Conservation (phyloP, 2,797 vertebrate species). For the Scarus forsteni region DNA sequence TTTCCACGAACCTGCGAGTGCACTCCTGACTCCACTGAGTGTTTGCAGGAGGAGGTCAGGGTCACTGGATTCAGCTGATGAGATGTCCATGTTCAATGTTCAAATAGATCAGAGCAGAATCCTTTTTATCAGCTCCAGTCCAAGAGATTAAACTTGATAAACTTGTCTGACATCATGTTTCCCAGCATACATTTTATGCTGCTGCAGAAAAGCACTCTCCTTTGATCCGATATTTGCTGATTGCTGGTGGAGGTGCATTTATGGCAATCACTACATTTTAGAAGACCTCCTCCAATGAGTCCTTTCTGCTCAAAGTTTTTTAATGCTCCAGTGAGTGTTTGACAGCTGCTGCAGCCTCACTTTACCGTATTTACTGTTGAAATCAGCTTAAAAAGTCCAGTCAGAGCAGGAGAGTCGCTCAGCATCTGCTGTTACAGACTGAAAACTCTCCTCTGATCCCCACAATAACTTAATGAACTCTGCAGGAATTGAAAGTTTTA, state of each 20-base stretch:
- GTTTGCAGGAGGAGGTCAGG: constrained; percentile 55
- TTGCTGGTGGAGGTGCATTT: constrained; percentile 12
- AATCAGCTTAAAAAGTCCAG: constrained; percentile 47
- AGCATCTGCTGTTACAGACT: constrained; percentile 40
- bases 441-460: constrained; percentile 44
- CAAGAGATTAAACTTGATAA: constrained; percentile 32
- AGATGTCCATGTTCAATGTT: constrained; percentile 17
- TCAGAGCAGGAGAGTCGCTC: constrained; percentile 33
- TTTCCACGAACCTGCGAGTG: constrained; percentile 21
- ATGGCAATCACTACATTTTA: constrained; percentile 20
- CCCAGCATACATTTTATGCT: constrained; percentile 36
- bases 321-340: constrained; percentile 13
- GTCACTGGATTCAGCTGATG: constrained; percentile 41
- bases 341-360: constrained; percentile 44
- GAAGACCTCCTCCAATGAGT: constrained; percentile 10
- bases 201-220: neutral
- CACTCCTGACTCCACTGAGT: constrained; percentile 9
- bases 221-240: constrained; percentile 27
- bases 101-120: constrained; percentile 18
- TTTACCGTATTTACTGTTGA: constrained; percentile 55
- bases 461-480: constrained; percentile 15
- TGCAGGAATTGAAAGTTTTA: constrained; percentile 2
- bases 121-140: neutral
- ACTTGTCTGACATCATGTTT: constrained; percentile 26
- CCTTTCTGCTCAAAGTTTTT: constrained; percentile 21